A percentile compares a stretch with the other conserved stretches of the same genome.
phyloP scores from a whole-genome alignment of 1,140 invertebrate species.

The Coptotermes formosanus region DNA sequence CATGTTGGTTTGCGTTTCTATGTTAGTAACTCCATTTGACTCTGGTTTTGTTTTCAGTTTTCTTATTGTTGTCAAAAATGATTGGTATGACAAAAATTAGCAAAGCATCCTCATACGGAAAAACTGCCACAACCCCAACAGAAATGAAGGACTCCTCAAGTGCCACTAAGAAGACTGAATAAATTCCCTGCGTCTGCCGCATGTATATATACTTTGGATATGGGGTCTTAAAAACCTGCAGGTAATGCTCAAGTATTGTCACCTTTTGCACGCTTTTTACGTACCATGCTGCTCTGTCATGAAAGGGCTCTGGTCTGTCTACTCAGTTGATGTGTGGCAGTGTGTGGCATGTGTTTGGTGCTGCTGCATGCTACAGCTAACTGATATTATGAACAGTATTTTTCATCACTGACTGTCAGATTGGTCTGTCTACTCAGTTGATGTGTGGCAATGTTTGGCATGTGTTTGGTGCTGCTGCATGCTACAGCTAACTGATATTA shows the following conservation, averaged over 20 bases:
- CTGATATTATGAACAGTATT: neutral
- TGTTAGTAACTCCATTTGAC: neutral
- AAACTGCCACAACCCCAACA: conserved; percentile 41
- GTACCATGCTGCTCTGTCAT: neutral
- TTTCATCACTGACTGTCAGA: too few relatives aligned
- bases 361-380: neutral
- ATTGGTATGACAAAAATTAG: conserved; percentile 83
- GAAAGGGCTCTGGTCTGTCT: neutral
- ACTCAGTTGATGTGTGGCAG: neutral
- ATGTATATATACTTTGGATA: neutral
- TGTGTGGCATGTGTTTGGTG: neutral
- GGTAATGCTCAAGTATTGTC: neutral
- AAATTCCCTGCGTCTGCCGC: neutral
- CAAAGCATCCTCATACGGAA: conserved; percentile 79
- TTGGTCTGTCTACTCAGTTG: neutral
- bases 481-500: neutral
- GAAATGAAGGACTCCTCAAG: conserved; percentile 17
- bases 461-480: neutral
- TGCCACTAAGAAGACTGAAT: conserved; percentile 25
- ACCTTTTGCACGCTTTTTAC: neutral
- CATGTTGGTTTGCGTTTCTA: neutral
- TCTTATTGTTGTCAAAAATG: conserved; percentile 70
- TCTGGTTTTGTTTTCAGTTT: conserved; percentile 63
- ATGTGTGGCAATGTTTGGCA: neutral
- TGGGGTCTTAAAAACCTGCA: neutral